Evolutionary conservation across 2,888 invertebrate genomes (phyloP).

Genomic region (Crematogaster levior): DNA sequence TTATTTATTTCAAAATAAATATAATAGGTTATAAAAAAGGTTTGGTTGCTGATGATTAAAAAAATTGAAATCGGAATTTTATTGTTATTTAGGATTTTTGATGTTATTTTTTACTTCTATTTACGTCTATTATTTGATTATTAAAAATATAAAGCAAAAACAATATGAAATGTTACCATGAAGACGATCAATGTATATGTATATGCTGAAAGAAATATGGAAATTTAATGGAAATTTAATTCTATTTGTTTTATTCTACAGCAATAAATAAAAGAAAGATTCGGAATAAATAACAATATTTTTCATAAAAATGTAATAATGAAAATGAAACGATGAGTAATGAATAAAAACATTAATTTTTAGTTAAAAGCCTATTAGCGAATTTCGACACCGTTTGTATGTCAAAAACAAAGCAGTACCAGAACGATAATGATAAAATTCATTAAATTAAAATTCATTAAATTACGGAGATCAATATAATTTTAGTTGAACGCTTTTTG

Average conservation of each 20-base stretch:
- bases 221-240: background rate
- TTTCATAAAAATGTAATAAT: too few relatives aligned
- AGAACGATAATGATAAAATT: conserved; percentile 6
- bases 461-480: background rate
- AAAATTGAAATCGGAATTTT: background rate
- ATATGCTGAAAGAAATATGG: background rate
- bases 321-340: too few relatives aligned
- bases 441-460: too few relatives aligned
- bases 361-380: background rate
- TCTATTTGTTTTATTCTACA: background rate
- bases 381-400: background rate
- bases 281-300: background rate
- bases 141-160: background rate
- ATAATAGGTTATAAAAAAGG: too few relatives aligned
- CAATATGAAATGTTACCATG: background rate
- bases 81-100: background rate
- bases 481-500: conserved; percentile 12
- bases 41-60: background rate
- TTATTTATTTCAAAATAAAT: background rate
- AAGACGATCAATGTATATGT: background rate
- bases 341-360: background rate
- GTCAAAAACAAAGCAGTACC: background rate
- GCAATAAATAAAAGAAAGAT: conserved; percentile 1
- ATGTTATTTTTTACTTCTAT: too few relatives aligned
- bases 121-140: background rate